A percentile compares a stretch with the other conserved stretches of the same genome.
These are phyloP conservation scores for Thryonomys swinderianus DNA, from an alignment of 2,113 vertebrate genomes.

Conservation along the genomic window DNA sequence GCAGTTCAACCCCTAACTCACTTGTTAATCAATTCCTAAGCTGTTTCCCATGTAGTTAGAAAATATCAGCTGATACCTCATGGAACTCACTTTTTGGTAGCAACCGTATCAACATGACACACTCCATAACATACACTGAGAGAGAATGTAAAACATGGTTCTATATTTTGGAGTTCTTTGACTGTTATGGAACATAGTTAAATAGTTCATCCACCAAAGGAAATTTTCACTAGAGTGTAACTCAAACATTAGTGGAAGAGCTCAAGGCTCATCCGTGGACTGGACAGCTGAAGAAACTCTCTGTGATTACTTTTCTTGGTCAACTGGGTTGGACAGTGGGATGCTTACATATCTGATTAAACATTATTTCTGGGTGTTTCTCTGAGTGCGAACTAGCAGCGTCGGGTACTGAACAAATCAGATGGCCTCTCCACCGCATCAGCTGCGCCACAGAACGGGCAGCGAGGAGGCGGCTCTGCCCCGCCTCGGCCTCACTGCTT, in stretches of 20 bases:
- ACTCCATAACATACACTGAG: neutral
- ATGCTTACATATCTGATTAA: neutral
- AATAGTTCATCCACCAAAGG: neutral
- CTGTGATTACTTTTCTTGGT: neutral
- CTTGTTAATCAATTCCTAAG: neutral
- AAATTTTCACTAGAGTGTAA: slow-evolving; percentile 14
- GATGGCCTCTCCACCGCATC: neutral
- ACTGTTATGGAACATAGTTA: neutral
- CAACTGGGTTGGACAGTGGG: neutral
- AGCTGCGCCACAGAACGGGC: neutral
- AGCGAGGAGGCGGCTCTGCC: neutral
- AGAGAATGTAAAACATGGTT: neutral
- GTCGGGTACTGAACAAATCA: neutral
- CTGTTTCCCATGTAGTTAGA: neutral
- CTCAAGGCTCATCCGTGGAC: neutral
- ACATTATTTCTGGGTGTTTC: neutral
- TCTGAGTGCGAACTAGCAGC: neutral
- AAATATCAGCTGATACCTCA: neutral
- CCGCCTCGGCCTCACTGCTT: neutral
- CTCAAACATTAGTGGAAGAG: neutral
- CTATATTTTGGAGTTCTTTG: neutral
- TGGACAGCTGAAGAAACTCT: neutral
- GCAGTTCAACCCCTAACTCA: neutral
- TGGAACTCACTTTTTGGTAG: neutral
- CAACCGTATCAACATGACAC: neutral